phyloP scores from a whole-genome alignment of 1,140 invertebrate genomes.

The Calosoma granatense region DNA sequence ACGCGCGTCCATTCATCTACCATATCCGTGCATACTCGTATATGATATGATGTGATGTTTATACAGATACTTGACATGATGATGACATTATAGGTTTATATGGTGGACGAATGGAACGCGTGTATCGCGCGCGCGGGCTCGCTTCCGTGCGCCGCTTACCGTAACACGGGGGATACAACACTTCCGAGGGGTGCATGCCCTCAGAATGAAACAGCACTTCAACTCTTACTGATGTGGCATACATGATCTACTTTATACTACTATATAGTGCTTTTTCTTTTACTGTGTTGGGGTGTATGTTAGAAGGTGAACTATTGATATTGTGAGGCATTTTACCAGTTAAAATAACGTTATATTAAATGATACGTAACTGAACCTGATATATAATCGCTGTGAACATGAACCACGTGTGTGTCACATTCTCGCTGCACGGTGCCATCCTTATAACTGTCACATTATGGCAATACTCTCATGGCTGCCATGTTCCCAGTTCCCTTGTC shows the following conservation, averaged over 20 bases:
- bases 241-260: constrained; percentile 3
- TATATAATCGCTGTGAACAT: background rate
- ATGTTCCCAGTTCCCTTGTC: no score
- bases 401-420: background rate
- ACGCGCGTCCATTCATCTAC: no score
- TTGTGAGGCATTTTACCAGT: constrained; percentile 6
- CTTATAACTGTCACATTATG: no score
- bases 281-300: constrained; percentile 24
- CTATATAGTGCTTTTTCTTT: constrained; percentile 22
- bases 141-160: constrained; percentile 1
- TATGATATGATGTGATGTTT: no score
- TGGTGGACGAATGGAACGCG: no score
- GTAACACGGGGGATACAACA: background rate
- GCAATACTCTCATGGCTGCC: no score
- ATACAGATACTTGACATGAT: no score
- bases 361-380: background rate
- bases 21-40: no score
- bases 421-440: no score
- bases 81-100: no score
- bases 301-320: constrained; percentile 10
- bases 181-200: constrained; percentile 23
- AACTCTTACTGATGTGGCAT: constrained; percentile 14
- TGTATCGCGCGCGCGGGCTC: background rate
- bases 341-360: background rate
- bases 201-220: constrained; percentile 30